phyloP scores from a whole-genome alignment of 2,113 vertebrate genomes.

The Ptilonorhynchus violaceus region DNA sequence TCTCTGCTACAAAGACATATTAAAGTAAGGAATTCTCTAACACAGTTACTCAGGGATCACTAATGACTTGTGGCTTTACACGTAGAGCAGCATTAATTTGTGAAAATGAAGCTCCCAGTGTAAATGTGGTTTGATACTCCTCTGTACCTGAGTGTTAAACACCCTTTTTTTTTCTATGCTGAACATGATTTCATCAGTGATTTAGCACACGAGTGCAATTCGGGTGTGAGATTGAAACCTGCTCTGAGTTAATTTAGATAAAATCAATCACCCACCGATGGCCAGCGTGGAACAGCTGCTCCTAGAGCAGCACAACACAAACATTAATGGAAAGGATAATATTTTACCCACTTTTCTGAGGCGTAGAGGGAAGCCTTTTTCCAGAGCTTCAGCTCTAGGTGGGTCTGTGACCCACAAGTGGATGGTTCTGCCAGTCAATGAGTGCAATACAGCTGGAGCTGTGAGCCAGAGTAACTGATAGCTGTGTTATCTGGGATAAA shows the following conservation, averaged over 20 bases:
- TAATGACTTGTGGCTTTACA: neutral
- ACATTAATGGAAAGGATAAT: neutral
- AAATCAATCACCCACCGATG: neutral
- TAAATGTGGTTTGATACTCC: neutral
- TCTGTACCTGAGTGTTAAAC: neutral
- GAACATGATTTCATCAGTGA: neutral
- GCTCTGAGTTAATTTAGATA: neutral
- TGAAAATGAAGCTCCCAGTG: neutral
- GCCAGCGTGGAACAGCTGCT: neutral
- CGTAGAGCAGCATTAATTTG: neutral
- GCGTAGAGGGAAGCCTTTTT: neutral
- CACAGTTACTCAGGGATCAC: neutral
- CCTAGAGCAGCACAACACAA: neutral
- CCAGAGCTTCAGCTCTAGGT: neutral
- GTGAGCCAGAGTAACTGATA: neutral
- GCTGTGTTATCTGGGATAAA: neutral
- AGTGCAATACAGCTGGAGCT: neutral
- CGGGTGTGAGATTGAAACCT: neutral
- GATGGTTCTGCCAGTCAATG: neutral
- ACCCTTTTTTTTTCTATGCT: neutral
- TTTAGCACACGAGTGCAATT: neutral
- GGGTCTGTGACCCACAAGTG: neutral
- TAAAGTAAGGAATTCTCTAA: neutral
- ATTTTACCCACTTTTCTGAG: neutral
- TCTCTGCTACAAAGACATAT: neutral